These are phyloP conservation scores for Nomada fucata DNA, from an alignment of 2,888 invertebrate genomes.

Conservation along the genomic window DNA sequence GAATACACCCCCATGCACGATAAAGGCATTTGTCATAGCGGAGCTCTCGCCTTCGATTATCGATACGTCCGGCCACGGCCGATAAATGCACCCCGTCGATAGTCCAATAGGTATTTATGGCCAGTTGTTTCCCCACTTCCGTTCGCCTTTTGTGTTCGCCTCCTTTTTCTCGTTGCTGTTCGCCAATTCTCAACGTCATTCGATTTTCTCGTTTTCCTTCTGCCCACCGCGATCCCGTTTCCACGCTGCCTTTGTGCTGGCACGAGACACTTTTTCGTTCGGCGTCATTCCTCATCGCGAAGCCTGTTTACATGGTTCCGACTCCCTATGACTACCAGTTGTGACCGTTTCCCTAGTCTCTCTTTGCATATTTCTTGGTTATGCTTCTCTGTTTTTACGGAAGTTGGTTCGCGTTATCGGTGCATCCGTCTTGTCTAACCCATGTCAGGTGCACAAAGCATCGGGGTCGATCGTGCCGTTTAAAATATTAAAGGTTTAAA, in stretches of 20 bases:
- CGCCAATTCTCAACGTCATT: background rate
- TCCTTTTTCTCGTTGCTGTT: background rate
- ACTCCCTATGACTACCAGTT: too few species aligned
- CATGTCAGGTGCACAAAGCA: too few species aligned
- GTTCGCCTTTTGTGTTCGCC: constrained; percentile 4
- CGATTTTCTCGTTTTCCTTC: background rate
- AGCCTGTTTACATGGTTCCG: background rate
- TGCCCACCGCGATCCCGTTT: too few species aligned
- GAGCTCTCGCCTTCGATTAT: constrained; percentile 68
- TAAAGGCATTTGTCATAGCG: constrained; percentile 70
- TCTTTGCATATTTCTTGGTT: too few species aligned
- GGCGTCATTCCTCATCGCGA: constrained; percentile 8
- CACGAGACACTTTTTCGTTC: constrained; percentile 3
- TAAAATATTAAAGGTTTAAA: too few species aligned
- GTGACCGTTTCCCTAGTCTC: too few species aligned
- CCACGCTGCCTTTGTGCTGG: background rate
- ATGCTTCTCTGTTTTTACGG: too few species aligned
- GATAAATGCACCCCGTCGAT: constrained; percentile 55
- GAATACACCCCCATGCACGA: constrained; percentile 48
- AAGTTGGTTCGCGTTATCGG: too few species aligned
- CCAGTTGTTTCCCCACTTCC: constrained; percentile 66
- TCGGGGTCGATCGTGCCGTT: too few species aligned
- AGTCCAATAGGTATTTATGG: constrained; percentile 65
- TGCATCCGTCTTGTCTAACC: too few species aligned
- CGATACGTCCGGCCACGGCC: constrained; percentile 60